phyloP scores from a whole-genome alignment of 2,888 invertebrate genomes.

The Orchesella flavescens region DNA sequence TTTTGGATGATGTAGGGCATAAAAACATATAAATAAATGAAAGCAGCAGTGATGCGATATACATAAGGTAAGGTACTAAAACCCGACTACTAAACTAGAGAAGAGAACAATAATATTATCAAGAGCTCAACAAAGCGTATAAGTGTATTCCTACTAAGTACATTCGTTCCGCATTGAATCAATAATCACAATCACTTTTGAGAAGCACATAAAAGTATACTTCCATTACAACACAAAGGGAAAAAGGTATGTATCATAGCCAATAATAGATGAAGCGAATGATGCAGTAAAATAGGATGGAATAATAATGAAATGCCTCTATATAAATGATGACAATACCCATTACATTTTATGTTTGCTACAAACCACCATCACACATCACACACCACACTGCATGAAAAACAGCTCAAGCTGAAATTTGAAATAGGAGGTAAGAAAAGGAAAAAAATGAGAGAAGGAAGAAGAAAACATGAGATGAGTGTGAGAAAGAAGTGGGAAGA shows the following conservation, averaged over 20 bases:
- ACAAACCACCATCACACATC: too few species aligned
- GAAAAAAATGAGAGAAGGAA: background rate
- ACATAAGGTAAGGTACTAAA: background rate
- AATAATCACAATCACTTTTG: background rate
- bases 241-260: background rate
- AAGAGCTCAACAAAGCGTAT: background rate
- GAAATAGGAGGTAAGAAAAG: background rate
- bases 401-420: background rate
- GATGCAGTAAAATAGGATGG: background rate
- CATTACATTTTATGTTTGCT: background rate
- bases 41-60: background rate
- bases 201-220: background rate
- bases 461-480: constrained; percentile 24
- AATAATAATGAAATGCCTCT: background rate
- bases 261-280: constrained; percentile 21
- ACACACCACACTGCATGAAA: background rate
- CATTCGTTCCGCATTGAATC: too few species aligned
- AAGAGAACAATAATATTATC: too few species aligned
- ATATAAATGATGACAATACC: background rate
- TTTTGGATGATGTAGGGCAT: background rate
- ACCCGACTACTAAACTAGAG: too few species aligned
- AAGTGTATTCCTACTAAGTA: too few species aligned
- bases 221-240: too few species aligned
- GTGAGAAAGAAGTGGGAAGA: constrained; percentile 61
- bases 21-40: too few species aligned